Conservation (phyloP, 2,888 invertebrate genomes). For the Chrysolina haemoptera region DNA sequence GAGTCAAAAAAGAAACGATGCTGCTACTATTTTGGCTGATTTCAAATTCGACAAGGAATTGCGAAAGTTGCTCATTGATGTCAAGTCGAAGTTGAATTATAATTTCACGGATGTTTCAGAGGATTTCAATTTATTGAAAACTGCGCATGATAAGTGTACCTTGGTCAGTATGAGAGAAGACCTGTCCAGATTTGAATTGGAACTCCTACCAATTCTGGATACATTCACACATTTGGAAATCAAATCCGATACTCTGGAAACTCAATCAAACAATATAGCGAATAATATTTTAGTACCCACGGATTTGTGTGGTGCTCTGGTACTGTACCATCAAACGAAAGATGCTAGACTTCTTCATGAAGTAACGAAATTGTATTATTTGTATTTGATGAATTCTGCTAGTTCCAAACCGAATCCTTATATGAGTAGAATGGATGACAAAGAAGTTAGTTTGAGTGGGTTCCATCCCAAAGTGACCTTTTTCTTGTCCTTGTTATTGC, state of each 20-base stretch:
- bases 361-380: constrained; percentile 57
- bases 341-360: constrained; percentile 61
- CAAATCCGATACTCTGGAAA: constrained; percentile 20
- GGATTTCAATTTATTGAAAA: constrained; percentile 31
- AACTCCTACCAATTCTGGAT: constrained; percentile 60
- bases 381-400: constrained; percentile 59
- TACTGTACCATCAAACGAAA: constrained; percentile 53
- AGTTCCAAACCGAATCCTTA: constrained; percentile 52
- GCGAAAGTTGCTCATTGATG: constrained; percentile 51
- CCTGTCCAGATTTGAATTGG: constrained; percentile 52
- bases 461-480: constrained; percentile 54
- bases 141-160: constrained; percentile 47
- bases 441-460: constrained; percentile 45
- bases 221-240: constrained; percentile 55
- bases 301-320: constrained; percentile 57
- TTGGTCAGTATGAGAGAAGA: constrained; percentile 15
- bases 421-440: constrained; percentile 36
- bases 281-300: constrained; percentile 57
- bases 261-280: constrained; percentile 14
- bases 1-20: constrained; percentile 51
- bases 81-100: constrained; percentile 55
- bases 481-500: constrained; percentile 55
- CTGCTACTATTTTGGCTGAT: constrained; percentile 45
- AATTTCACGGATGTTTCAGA: constrained; percentile 54
- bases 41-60: constrained; percentile 45